phyloP scores from a whole-genome alignment of 2,797 vertebrate species.

The Emydoidea blandingii region DNA sequence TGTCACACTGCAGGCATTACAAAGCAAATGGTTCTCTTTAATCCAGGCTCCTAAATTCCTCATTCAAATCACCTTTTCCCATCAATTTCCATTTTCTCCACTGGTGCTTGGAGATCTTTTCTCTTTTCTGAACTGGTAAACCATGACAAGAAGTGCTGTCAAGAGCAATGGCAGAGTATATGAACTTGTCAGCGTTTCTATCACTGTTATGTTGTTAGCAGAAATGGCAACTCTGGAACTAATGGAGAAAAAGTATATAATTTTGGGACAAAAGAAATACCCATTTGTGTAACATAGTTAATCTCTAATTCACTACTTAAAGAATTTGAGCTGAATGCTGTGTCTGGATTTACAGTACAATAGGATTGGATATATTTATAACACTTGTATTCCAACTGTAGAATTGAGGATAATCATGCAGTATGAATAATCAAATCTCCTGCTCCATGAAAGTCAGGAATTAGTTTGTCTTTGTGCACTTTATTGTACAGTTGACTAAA shows the following conservation, averaged over 20 bases:
- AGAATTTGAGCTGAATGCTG: background rate
- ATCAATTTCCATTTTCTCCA: conserved; percentile 21
- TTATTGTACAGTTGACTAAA: background rate
- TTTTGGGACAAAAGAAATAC: background rate
- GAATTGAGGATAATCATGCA: background rate
- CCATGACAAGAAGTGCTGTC: background rate
- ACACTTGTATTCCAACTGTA: background rate
- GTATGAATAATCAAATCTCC: background rate
- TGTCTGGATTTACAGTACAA: background rate
- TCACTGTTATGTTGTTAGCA: rapidly evolving
- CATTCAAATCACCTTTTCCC: background rate
- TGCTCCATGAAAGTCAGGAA: background rate
- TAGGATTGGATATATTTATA: background rate
- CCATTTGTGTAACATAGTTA: background rate
- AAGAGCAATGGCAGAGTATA: background rate
- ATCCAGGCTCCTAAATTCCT: background rate
- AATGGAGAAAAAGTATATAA: background rate
- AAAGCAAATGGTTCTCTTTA: background rate
- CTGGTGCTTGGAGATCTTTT: background rate
- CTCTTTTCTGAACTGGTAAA: conserved; percentile 9
- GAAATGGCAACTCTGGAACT: background rate
- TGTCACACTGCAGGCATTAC: background rate
- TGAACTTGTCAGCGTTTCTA: background rate
- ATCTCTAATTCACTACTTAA: background rate
- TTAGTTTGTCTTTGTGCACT: background rate